phyloP scores from a whole-genome alignment of 1,140 invertebrate species.

The Brachionus angularis region DNA sequence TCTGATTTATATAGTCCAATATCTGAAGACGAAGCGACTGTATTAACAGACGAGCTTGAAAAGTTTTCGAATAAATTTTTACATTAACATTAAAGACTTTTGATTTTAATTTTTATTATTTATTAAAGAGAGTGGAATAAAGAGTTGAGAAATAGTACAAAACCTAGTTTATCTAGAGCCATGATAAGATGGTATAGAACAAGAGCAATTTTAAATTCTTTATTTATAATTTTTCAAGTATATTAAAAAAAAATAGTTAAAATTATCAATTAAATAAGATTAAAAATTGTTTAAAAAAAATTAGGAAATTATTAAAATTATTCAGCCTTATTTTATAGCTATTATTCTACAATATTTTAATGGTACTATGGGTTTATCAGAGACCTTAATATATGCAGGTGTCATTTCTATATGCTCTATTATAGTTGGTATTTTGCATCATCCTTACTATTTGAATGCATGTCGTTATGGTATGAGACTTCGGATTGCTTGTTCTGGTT shows the following conservation, averaged over 20 bases:
- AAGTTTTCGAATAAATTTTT: not conserved
- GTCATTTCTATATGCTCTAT: constrained; percentile 67
- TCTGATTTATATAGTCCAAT: constrained; percentile 16
- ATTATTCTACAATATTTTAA: constrained; percentile 53
- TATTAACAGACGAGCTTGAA: constrained; percentile 25
- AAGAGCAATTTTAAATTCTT: not conserved
- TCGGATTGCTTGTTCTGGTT: constrained; percentile 69
- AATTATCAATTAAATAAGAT: not conserved
- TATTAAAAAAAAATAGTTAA: not conserved
- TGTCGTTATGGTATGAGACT: constrained; percentile 69
- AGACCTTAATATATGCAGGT: constrained; percentile 53
- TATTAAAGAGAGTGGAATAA: constrained; percentile 21
- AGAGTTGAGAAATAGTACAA: not conserved
- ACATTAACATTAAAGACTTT: not conserved
- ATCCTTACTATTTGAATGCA: constrained; percentile 73
- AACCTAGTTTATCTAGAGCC: not conserved
- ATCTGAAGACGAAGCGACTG: constrained; percentile 6
- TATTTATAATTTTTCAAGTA: constrained; percentile 11
- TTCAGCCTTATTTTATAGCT: constrained; percentile 55
- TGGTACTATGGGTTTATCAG: constrained; percentile 45
- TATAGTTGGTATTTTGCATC: constrained; percentile 68
- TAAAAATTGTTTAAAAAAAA: not conserved
- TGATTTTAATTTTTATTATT: not conserved
- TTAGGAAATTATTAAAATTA: constrained; percentile 54
- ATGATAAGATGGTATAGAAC: not conserved